Evolutionary conservation across 2,797 vertebrate species (phyloP).

Genomic region (Aselliscus stoliczkanus): DNA sequence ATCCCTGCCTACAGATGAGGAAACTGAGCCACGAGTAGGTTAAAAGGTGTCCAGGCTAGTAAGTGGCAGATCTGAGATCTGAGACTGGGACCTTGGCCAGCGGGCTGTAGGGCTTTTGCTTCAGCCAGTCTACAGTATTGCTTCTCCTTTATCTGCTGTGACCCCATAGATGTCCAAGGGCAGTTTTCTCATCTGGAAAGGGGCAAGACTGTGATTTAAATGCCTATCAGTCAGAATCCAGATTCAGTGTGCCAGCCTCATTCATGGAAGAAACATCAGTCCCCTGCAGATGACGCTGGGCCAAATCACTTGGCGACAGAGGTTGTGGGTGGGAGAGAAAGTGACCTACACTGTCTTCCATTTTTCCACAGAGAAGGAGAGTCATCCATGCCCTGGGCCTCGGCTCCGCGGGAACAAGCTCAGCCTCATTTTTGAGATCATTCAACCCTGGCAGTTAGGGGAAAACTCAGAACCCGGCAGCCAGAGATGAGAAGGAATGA

Average conservation of each 20-base stretch:
- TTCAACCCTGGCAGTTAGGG: conserved; percentile 43
- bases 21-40: background rate
- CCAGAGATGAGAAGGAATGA: conserved; percentile 30
- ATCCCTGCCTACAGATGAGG: background rate
- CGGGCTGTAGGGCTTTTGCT: background rate
- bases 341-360: background rate
- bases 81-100: background rate
- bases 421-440: conserved; percentile 48
- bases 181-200: background rate
- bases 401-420: background rate
- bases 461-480: conserved; percentile 31
- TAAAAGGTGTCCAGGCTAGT: background rate
- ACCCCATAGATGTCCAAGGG: background rate
- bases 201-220: background rate
- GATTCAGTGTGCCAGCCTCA: background rate
- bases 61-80: background rate
- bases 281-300: background rate
- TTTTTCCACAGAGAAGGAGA: background rate
- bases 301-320: background rate
- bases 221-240: background rate
- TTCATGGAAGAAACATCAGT: background rate
- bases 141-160: background rate
- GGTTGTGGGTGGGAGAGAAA: background rate
- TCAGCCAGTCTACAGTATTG: accelerated
- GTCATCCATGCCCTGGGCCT: background rate